Evolutionary conservation across 2,113 vertebrate genomes (phyloP).

Genomic region (Fulica atra): DNA sequence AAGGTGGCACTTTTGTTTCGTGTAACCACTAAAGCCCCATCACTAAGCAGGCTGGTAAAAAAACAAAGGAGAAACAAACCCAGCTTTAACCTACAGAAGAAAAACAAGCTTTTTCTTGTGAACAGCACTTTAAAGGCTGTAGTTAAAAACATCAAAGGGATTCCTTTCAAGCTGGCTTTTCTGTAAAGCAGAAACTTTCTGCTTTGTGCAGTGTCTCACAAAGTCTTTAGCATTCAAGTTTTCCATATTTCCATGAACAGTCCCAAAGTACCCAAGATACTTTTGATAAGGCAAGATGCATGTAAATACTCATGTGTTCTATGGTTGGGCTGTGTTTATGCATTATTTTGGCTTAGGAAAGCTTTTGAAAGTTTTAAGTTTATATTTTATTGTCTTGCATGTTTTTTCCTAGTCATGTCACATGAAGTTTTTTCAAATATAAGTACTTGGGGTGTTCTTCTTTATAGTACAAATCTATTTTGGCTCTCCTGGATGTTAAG

Average conservation of each 20-base stretch:
- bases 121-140: background rate
- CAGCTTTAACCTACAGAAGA: background rate
- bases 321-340: background rate
- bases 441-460: background rate
- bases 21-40: background rate
- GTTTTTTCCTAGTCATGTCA: background rate
- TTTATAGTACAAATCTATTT: background rate
- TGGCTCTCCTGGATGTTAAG: background rate
- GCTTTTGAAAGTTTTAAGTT: background rate
- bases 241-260: background rate
- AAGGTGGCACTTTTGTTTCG: constrained; percentile 69
- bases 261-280: background rate
- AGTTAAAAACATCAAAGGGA: background rate
- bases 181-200: background rate
- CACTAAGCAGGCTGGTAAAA: constrained; percentile 73
- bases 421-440: background rate
- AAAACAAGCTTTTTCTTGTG: background rate
- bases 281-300: background rate
- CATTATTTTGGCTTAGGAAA: background rate
- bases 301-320: background rate
- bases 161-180: background rate
- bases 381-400: background rate
- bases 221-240: background rate
- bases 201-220: background rate
- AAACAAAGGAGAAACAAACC: background rate